Base-by-base conservation (phyloP, 2,888 invertebrate genomes). In the Hirtodrosophila cameraria region DNA sequence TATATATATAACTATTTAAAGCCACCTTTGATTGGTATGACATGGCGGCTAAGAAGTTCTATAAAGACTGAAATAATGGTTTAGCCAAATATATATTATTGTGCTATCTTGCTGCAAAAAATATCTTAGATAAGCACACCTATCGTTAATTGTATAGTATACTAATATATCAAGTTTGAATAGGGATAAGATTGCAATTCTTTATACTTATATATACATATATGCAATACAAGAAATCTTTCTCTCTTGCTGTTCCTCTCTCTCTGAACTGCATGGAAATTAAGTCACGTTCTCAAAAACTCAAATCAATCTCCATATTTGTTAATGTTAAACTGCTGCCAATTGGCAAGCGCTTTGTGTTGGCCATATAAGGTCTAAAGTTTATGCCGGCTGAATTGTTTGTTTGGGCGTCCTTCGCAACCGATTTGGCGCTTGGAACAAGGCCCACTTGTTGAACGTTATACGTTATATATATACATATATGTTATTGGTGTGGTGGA, bases 391-490 rank as follows among this genome's bases (percentile, higher is more conserved):
- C 61, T 66, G n/a, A n/a, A n/a, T n/a, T n/a, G n/a, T n/a, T n/a
- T n/a, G 50, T 55, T 80, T 83, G 62, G 72, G 62, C 79, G 79
- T 83, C 79, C 79, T 80, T 80, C 81, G 65, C 72, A n/a, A 62
- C 62, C 72, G 65, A 57, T 77, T 75, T 80, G 72, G 77, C 66
- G 54, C 54, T 42, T 30, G 33, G 35, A 59, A 39, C 73, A 59
- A 79, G 78, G 75, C 71, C 81, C 72, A 80, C 79, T 73, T 80
- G 79, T 83, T 83, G 81, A 58, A 52, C 54, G 39, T 43, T 57
- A 61, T 68, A n/a, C n/a, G n/a, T n/a, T n/a, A n/a, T n/a, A n/a
- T n/a, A n/a, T n/a, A n/a, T n/a, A n/a, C n/a, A n/a, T n/a, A n/a
- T n/a, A n/a, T n/a, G n/a, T n/a, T n/a, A n/a, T n/a, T n/a, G n/a